Evolutionary conservation across 2,797 vertebrate species (phyloP).

Genomic region (Limosa lapponica): DNA sequence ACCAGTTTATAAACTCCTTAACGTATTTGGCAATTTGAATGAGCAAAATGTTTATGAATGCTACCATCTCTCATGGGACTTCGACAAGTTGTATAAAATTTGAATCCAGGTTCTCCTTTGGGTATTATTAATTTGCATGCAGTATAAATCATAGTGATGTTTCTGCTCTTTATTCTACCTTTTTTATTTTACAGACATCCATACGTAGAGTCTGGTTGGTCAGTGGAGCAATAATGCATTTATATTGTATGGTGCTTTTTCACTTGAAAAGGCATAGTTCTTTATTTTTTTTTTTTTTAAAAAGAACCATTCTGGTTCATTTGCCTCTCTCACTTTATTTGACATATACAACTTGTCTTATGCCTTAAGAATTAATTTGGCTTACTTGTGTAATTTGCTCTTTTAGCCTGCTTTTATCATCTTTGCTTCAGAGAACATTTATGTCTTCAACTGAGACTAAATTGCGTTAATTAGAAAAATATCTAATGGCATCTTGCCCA

Average conservation of each 20-base stretch:
- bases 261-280: not conserved
- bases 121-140: not conserved
- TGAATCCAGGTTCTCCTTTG: not conserved
- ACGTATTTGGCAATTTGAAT: rapidly evolving
- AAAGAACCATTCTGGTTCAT: not conserved
- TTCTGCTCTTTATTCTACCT: not conserved
- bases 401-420: constrained; percentile 39
- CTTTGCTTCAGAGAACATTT: constrained; percentile 39
- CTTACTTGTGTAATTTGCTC: constrained; percentile 35
- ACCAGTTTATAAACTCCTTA: not conserved
- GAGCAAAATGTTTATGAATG: not conserved
- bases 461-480: constrained; percentile 64
- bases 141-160: not conserved
- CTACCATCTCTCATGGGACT: not conserved
- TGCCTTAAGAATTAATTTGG: constrained; percentile 23
- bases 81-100: not conserved
- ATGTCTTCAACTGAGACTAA: constrained; percentile 32
- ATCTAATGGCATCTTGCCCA: constrained; percentile 42
- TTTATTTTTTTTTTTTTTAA: not conserved
- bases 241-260: not conserved
- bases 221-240: not conserved
- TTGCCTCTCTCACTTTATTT: not conserved
- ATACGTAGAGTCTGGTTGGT: not conserved
- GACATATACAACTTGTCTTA: not conserved
- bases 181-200: not conserved